These are phyloP conservation scores for Lophotriccus pileatus DNA, from an alignment of 2,797 vertebrate species.

Conservation along the genomic window DNA sequence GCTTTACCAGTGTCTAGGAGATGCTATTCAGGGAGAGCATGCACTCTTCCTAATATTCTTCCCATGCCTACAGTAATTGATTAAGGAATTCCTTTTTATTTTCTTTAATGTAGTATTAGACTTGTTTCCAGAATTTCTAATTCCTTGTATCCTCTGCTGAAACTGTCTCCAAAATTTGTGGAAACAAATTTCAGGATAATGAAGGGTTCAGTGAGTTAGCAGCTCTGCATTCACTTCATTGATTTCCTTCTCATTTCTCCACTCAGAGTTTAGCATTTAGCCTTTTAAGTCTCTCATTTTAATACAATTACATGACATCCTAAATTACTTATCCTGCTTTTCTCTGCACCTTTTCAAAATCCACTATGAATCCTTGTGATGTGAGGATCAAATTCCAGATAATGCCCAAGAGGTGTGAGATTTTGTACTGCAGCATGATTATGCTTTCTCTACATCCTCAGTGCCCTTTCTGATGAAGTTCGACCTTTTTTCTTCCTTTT, in stretches of 20 bases:
- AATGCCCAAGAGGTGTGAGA: not conserved
- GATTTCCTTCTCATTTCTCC: not conserved
- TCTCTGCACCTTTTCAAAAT: not conserved
- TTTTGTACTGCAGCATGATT: not conserved
- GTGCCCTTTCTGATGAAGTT: not conserved
- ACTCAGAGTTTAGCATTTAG: not conserved
- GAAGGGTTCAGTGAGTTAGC: not conserved
- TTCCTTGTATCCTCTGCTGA: not conserved
- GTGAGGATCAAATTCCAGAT: not conserved
- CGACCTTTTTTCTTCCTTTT: not conserved
- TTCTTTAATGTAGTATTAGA: not conserved
- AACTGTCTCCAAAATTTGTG: not conserved
- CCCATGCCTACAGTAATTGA: rapidly evolving
- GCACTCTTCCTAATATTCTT: not conserved
- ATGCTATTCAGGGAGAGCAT: not conserved
- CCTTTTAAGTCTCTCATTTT: not conserved
- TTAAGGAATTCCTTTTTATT: not conserved
- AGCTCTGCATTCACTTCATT: not conserved
- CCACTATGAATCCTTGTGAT: not conserved
- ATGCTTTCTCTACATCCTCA: not conserved
- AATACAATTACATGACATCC: not conserved
- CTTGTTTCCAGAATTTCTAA: not conserved
- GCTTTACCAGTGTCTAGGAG: not conserved
- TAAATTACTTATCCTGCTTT: not conserved
- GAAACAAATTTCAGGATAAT: not conserved